These are phyloP conservation scores for Oncorhynchus nerka DNA, from an alignment of 2,113 vertebrate species.

Conservation along the genomic window DNA sequence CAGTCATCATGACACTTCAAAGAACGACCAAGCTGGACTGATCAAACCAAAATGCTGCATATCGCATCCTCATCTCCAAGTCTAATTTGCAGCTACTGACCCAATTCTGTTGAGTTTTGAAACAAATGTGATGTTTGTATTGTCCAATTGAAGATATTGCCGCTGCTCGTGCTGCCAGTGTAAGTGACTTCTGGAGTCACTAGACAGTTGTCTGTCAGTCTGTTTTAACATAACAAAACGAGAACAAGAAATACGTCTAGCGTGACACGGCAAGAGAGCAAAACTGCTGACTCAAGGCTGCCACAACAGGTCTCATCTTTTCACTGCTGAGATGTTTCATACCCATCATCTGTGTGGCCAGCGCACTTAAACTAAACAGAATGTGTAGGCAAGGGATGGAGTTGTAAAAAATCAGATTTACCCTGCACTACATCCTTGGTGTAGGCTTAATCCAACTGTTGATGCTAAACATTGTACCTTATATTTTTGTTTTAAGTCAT, in stretches of 20 bases:
- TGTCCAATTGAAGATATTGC: too few species aligned
- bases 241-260: background rate
- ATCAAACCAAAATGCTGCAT: background rate
- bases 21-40: background rate
- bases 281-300: background rate
- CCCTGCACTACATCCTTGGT: too few species aligned
- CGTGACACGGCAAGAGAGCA: background rate
- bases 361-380: background rate
- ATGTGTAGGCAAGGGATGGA: background rate
- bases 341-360: background rate
- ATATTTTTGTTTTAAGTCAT: background rate
- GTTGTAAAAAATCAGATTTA: too few species aligned
- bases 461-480: background rate
- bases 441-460: background rate
- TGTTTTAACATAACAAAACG: background rate
- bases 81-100: background rate
- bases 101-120: background rate
- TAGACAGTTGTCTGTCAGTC: background rate
- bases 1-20: background rate
- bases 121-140: background rate
- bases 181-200: background rate
- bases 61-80: background rate
- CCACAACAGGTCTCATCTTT: background rate
- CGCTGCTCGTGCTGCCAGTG: background rate
- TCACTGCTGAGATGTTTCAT: background rate